Conservation (phyloP, 2,888 invertebrate genomes). For the Byasa hedistus region DNA sequence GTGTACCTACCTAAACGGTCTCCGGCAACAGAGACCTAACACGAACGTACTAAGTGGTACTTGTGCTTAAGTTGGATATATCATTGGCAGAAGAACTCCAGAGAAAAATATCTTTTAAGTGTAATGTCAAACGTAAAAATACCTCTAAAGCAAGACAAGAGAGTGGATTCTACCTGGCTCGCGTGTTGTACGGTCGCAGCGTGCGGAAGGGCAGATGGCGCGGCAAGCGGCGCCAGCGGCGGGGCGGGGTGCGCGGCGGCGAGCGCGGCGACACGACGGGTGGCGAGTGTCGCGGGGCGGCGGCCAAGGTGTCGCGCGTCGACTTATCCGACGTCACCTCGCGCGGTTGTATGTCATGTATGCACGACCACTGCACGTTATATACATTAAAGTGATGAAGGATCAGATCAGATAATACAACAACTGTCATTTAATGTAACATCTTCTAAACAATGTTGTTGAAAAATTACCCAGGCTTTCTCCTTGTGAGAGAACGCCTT, state of each 20-base stretch:
- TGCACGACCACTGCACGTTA: slow-evolving; percentile 88
- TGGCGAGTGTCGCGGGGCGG: slow-evolving; percentile 33
- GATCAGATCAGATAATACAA: too few relatives aligned
- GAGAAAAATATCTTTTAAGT: too few relatives aligned
- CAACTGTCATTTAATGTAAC: too few relatives aligned
- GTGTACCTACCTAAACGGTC: too few relatives aligned
- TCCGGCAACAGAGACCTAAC: too few relatives aligned
- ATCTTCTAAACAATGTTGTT: too few relatives aligned
- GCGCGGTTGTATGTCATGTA: slow-evolving; percentile 93
- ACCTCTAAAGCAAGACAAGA: not conserved
- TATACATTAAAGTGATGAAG: too few relatives aligned
- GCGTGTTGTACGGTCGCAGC: slow-evolving; percentile 1
- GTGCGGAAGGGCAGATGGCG: slow-evolving; percentile 14
- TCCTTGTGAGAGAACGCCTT: too few relatives aligned
- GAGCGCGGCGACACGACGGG: slow-evolving; percentile 32
- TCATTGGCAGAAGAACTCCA: too few relatives aligned
- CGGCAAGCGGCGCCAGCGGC: slow-evolving; percentile 29
- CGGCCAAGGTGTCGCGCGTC: slow-evolving; percentile 47
- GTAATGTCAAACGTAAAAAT: not conserved
- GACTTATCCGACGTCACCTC: slow-evolving; percentile 53
- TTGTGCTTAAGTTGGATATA: too few relatives aligned
- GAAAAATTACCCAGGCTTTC: too few relatives aligned
- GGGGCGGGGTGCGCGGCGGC: slow-evolving; percentile 29
- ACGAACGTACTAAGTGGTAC: too few relatives aligned
- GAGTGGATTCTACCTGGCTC: not conserved